Evolutionary conservation across 2,113 vertebrate genomes (phyloP).

Genomic region (Chaetops frenatus): DNA sequence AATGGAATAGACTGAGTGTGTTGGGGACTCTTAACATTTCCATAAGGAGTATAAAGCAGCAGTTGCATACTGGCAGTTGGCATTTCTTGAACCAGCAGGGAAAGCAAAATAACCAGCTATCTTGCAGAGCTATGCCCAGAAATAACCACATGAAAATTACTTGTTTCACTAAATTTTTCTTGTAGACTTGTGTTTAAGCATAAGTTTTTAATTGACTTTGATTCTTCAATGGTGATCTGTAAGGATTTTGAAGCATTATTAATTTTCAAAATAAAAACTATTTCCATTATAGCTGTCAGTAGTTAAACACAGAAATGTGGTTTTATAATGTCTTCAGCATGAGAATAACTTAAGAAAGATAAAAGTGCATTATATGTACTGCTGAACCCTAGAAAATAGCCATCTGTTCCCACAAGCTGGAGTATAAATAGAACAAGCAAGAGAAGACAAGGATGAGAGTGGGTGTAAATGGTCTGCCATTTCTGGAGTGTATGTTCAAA

Average conservation of each 20-base stretch:
- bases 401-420: constrained; percentile 43
- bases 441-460: constrained; percentile 13
- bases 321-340: neutral
- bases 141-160: neutral
- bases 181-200: neutral
- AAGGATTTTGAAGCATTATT: neutral
- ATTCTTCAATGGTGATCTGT: neutral
- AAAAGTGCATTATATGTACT: neutral
- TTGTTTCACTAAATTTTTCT: neutral
- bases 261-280: neutral
- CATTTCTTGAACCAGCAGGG: neutral
- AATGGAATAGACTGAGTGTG: neutral
- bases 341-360: neutral
- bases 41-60: neutral
- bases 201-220: neutral
- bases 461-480: constrained; percentile 31
- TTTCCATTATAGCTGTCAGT: neutral
- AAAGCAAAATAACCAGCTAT: neutral
- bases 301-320: neutral
- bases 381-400: constrained; percentile 35
- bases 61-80: neutral
- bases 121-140: neutral
- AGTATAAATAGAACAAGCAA: constrained; percentile 43
- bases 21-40: neutral
- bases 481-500: neutral